Evolutionary conservation across 2,888 invertebrate species (phyloP).

Genomic region (Epistrophe eligans): DNA sequence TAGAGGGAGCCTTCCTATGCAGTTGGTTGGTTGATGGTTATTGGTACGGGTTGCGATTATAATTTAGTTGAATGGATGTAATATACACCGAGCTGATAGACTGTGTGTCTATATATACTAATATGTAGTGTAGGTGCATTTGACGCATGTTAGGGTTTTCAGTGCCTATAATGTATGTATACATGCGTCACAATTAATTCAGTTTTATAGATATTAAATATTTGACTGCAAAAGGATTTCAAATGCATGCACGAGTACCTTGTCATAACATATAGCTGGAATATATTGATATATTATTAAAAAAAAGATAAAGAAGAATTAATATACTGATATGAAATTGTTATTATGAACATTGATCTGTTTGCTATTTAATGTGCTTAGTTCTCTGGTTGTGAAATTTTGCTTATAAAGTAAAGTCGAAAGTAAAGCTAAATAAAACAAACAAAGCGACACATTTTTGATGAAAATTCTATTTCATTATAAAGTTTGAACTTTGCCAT

Average conservation of each 20-base stretch:
- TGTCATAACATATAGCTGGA: too few species aligned
- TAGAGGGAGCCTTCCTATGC: neutral
- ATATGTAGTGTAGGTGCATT: neutral
- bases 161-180: neutral
- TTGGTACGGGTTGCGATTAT: slow-evolving; percentile 6
- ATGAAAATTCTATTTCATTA: too few species aligned
- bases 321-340: too few species aligned
- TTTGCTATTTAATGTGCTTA: too few species aligned
- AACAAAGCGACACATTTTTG: too few species aligned
- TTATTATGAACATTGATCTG: too few species aligned
- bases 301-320: too few species aligned
- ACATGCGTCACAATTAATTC: neutral
- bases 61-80: slow-evolving; percentile 7
- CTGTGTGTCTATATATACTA: neutral
- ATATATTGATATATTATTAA: too few species aligned
- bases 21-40: slow-evolving; percentile 16
- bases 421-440: too few species aligned
- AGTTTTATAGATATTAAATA: neutral
- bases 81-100: neutral
- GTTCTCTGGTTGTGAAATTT: too few species aligned
- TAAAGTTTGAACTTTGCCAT: too few species aligned
- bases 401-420: too few species aligned
- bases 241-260: neutral
- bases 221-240: neutral
- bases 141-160: neutral